Evolutionary conservation across 2,888 invertebrate genomes (phyloP), one percentile per base, ranked within the genome.

Genomic region (Plebejus melissa): DNA sequence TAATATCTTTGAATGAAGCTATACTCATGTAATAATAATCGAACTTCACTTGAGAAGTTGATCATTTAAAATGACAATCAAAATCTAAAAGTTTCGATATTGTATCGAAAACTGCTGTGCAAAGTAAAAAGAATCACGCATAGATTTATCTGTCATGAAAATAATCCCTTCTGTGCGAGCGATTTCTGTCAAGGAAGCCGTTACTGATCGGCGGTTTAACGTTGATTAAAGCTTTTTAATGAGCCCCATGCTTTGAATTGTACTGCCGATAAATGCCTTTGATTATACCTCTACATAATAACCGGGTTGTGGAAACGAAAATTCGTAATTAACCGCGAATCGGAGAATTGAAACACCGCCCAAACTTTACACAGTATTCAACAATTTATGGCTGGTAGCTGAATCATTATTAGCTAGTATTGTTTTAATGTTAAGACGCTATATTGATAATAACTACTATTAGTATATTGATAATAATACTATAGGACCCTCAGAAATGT

Each of bases 171-270:
- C 41, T 41, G 13, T 65, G 11, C 65, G 16, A 36, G 13, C 65
- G 32, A 65, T 65, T 65, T 28, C 13, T 11, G 46, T 71, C 13
- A 13, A 71, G 46, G 46, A 50, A 54, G 72, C 32, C 50, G 54
- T 32, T 32, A 16, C 60, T 60, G 65, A 36, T 65, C 32, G 65
- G 32, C 32, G 65, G 65, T 65, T 65, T 65, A 71, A 28, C 41
- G n/a, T 54, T 72, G 28, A 50, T 50, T 70, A 28, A 72, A 72
- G 72, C 72, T 72, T 72, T 72, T 72, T 54, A 72, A 72, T 72
- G 72, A 72, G 50, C 72, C 1, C 46, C 50, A 50, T 22, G 50
- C 72, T 72, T 72, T 72, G 28, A 72, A 72, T 54, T 72, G 54
- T 54, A 54, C 54, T 72, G 13, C 16, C 72, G 13, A 32, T 70